Evolutionary conservation across 1,140 invertebrate genomes (phyloP), one percentile per base, ranked within the genome.

Genomic region (Cepaea nemoralis): DNA sequence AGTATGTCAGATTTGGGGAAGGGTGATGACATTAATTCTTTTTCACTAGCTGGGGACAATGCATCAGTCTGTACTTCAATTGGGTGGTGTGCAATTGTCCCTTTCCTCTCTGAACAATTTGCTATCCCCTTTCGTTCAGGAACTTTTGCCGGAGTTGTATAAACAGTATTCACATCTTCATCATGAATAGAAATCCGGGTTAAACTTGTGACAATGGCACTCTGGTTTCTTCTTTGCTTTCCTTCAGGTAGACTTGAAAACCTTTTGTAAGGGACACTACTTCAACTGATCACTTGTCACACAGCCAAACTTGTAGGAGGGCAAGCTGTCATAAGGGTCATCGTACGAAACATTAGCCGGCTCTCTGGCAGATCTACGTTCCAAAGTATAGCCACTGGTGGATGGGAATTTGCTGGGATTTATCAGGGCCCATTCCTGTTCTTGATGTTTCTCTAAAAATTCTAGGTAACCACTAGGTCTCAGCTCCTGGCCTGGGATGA

Each of bases 391-490:
- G 37, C 80, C 71, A 77, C 80, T 69, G 12, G 31, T 66, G 0
- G 67, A n/a, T 22, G 50, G 67, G 16, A 73, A 77, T 48, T 14
- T 81, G 66, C 50, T 83, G 16, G 81, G 74, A 35, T 83, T 82
- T 10, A 87, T 37, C 0, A 80, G 73, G 45, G 84, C 84, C 88
- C 87, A 90, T 2, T 87, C 85, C 33, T 82, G 70, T 48, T 89
- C 85, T 45, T 86, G 84, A 67, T 87, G 84, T 45, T 83, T 78
- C 31, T 85, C 83, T 37, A 89, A 55, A 71, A 85, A 90, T 35
- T 88, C 84, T 35, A 82, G 79, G 74, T 85, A 89, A 1, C 88
- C 88, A 81, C 86, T 88, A 6, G 88, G 86, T 33, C 84, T 86
- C 27, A 81, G 77, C 77, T 88, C 86, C 19, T 80, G 83, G 24